These are phyloP conservation scores for Scylla paramamosain DNA, from an alignment of 1,140 invertebrate species.

Conservation along the genomic window DNA sequence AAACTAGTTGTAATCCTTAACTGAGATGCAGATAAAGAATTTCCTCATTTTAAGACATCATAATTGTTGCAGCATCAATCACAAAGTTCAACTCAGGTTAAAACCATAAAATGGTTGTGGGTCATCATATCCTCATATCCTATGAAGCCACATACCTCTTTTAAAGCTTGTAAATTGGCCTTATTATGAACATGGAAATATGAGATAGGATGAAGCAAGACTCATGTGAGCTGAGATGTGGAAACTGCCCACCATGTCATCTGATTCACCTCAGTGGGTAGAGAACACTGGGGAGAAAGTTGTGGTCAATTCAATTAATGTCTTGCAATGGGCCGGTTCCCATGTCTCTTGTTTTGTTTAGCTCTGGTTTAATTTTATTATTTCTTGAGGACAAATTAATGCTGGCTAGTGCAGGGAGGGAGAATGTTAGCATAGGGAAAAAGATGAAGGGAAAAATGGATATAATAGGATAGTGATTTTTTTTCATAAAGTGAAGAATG, in stretches of 20 bases:
- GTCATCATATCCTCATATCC: neutral
- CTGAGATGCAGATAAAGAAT: neutral
- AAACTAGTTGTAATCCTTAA: neutral
- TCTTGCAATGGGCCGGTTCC: neutral
- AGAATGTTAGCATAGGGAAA: neutral
- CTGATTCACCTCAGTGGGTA: neutral
- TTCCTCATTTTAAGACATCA: neutral
- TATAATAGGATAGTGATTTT: no score
- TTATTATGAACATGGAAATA: neutral
- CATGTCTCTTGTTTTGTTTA: neutral
- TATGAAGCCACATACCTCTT: neutral
- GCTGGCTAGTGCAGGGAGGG: neutral
- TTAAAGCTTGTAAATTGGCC: neutral
- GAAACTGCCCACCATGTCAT: neutral
- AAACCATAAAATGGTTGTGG: neutral
- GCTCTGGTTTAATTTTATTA: neutral
- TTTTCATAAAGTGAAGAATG: no score
- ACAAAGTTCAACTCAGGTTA: neutral
- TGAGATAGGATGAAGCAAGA: neutral
- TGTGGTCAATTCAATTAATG: neutral
- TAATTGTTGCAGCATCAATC: neutral
- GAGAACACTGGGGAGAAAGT: neutral
- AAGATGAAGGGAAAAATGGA: neutral
- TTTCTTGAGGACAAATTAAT: conserved; percentile 1
- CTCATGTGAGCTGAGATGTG: neutral